Evolutionary conservation across 2,797 vertebrate species (phyloP).

Genomic region (Diceros bicornis): DNA sequence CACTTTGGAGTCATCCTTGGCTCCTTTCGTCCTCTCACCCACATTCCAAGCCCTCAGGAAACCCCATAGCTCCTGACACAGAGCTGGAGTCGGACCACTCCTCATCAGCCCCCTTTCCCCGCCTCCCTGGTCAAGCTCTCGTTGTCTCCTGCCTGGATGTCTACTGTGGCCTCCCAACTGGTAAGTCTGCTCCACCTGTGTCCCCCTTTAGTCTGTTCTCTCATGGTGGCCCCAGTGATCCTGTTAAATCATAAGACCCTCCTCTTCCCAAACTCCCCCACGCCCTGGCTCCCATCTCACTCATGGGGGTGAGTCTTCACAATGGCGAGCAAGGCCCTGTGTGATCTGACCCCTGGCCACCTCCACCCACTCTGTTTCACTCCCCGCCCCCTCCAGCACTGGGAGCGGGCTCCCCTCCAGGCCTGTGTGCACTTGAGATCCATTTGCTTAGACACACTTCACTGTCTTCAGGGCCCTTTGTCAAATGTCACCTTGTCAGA

Average conservation of each 20-base stretch:
- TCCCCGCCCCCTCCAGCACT: not conserved
- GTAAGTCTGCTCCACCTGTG: no score
- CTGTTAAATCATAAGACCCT: not conserved
- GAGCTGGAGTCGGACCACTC: not conserved
- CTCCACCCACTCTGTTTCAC: not conserved
- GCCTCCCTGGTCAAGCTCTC: fast-evolving
- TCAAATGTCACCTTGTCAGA: not conserved
- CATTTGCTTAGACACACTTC: not conserved
- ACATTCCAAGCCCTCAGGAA: not conserved
- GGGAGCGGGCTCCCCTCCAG: not conserved
- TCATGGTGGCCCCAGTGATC: not conserved
- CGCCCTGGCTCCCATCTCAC: fast-evolving
- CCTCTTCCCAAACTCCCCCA: not conserved
- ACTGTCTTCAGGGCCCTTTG: not conserved
- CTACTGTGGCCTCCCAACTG: fast-evolving
- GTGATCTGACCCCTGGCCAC: fast-evolving
- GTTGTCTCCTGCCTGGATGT: not conserved
- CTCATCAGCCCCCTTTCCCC: fast-evolving
- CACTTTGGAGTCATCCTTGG: no score
- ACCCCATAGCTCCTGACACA: fast-evolving
- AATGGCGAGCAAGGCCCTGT: fast-evolving
- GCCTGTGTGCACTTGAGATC: not conserved
- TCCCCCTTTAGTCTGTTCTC: not conserved
- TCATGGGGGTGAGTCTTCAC: fast-evolving
- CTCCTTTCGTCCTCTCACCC: not conserved